These are phyloP conservation scores for Junonia oenone DNA, from an alignment of 2,888 invertebrate species.

Conservation along the genomic window DNA sequence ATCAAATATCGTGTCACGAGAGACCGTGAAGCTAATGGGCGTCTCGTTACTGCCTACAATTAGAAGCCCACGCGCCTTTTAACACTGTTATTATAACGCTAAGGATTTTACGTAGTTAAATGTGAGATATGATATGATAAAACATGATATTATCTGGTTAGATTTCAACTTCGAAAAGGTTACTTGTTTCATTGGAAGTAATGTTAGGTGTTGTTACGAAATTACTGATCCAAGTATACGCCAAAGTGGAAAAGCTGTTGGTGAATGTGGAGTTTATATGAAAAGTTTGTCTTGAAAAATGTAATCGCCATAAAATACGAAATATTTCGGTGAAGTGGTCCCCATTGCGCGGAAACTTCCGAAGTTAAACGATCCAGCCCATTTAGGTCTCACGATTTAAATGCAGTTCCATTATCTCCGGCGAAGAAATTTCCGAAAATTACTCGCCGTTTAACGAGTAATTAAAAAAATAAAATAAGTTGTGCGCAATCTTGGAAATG, in stretches of 20 bases:
- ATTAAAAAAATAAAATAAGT: constrained; percentile 39
- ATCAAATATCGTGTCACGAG: constrained; percentile 15
- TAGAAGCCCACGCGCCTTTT: constrained; percentile 8
- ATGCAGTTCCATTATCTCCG: not conserved
- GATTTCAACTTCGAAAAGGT: not conserved
- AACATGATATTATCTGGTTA: not conserved
- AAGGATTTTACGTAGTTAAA: not conserved
- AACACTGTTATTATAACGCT: not conserved
- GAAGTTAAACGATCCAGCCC: not conserved
- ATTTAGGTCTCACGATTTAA: not conserved
- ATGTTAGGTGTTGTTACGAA: not conserved
- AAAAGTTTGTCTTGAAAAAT: not conserved
- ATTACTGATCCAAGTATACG: not conserved
- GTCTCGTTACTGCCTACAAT: constrained; percentile 14
- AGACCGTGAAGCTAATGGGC: constrained; percentile 15
- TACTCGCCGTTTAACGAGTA: constrained; percentile 21
- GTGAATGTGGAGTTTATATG: not conserved
- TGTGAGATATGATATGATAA: not conserved
- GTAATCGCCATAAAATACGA: not conserved
- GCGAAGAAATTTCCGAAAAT: not conserved
- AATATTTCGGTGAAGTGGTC: not conserved
- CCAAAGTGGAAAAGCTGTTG: not conserved
- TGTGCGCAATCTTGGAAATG: constrained; percentile 34
- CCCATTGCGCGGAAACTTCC: not conserved
- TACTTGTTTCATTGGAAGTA: not conserved